A percentile compares a stretch with the other conserved stretches of the same genome.
phyloP scores from a whole-genome alignment of 2,113 vertebrate species.

The Trichechus manatus region DNA sequence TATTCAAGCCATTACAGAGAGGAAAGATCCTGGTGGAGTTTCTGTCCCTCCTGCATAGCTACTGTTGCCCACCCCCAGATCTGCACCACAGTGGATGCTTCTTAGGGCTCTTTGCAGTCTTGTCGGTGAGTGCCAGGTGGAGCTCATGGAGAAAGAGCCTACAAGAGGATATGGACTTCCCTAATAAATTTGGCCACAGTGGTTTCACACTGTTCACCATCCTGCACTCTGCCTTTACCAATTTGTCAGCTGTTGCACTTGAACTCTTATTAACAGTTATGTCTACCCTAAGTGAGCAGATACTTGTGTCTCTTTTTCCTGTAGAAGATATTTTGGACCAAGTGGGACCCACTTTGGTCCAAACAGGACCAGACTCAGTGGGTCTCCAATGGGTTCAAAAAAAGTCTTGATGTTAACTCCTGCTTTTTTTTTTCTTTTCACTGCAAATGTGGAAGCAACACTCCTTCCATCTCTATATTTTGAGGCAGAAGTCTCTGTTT shows the following conservation, averaged over 20 bases:
- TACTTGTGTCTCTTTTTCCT: background rate
- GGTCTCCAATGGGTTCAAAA: background rate
- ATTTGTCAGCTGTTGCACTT: background rate
- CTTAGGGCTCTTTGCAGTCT: background rate
- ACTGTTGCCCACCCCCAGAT: background rate
- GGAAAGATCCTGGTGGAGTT: background rate
- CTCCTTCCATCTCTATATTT: background rate
- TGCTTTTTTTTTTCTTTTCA: background rate
- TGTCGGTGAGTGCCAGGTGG: background rate
- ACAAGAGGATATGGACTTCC: background rate
- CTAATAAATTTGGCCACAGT: background rate
- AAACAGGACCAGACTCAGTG: too few species aligned
- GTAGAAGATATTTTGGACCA: background rate
- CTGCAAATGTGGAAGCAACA: background rate
- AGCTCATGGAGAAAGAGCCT: background rate
- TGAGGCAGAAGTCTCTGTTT: background rate
- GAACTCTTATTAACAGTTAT: background rate
- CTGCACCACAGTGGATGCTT: background rate
- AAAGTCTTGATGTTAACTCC: background rate
- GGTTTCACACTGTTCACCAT: background rate
- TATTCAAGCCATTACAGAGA: background rate
- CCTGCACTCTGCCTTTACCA: background rate
- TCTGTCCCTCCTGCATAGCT: background rate
- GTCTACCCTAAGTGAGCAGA: background rate
- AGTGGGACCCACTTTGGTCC: background rate